A percentile compares a stretch with the other conserved stretches of the same genome.
phyloP scores from a whole-genome alignment of 2,888 invertebrate genomes.

The Stramonita haemastoma region DNA sequence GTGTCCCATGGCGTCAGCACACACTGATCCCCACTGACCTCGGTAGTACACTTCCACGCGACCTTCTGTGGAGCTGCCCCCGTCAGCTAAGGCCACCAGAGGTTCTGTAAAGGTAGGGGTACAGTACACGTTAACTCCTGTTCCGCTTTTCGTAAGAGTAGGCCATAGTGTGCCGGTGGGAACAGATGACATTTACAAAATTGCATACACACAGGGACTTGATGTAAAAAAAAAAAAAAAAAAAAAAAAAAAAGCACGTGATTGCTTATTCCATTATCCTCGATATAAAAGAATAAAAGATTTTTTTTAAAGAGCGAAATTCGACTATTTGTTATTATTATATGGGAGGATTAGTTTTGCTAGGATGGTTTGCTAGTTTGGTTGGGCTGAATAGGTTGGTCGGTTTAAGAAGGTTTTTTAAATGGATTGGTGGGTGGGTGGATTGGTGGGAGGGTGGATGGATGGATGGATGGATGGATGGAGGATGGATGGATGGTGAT shows the following conservation, averaged over 20 bases:
- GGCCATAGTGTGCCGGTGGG: too few relatives aligned
- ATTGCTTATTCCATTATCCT: too few relatives aligned
- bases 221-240: too few relatives aligned
- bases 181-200: too few relatives aligned
- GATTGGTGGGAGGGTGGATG: not conserved
- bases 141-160: too few relatives aligned
- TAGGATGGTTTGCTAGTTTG: not conserved
- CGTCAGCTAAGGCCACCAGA: constrained; percentile 65
- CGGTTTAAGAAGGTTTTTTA: too few relatives aligned
- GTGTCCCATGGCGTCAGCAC: constrained; percentile 58
- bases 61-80: constrained; percentile 63
- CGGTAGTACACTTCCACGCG: constrained; percentile 68
- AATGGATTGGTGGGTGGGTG: not conserved
- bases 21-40: constrained; percentile 69
- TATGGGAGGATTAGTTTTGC: not conserved
- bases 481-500: too few relatives aligned
- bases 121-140: not conserved
- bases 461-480: too few relatives aligned
- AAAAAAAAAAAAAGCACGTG: too few relatives aligned
- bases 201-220: too few relatives aligned
- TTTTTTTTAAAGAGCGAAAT: not conserved
- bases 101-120: constrained; percentile 58
- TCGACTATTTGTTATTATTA: not conserved
- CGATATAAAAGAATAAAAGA: too few relatives aligned
- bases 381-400: not conserved